These are phyloP conservation scores for Rhodophaea formosa DNA, from an alignment of 2,888 invertebrate species.

Conservation along the genomic window DNA sequence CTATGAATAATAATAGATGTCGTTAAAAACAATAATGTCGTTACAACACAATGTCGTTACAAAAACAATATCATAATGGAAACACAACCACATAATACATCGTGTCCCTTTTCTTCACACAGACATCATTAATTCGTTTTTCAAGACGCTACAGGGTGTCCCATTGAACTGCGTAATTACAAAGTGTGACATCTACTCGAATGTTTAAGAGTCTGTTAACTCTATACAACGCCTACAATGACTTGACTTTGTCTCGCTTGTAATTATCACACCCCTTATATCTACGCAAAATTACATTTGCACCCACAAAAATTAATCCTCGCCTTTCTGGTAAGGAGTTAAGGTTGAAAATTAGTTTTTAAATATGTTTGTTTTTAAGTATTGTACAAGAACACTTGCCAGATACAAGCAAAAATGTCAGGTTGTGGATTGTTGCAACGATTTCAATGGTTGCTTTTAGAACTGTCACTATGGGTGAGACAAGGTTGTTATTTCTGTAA, in stretches of 20 bases:
- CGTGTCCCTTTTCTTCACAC: conserved; percentile 7
- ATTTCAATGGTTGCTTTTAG: conserved; percentile 23
- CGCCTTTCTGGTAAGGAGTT: conserved; percentile 26
- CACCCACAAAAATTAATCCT: conserved; percentile 20
- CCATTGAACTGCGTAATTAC: conserved; percentile 70
- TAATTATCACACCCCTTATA: conserved; percentile 77
- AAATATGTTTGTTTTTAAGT: conserved; percentile 23
- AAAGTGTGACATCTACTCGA: conserved; percentile 69
- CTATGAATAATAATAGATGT: conserved; percentile 2
- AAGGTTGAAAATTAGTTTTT: conserved; percentile 23
- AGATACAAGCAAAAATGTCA: conserved; percentile 32
- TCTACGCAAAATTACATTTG: conserved; percentile 44
- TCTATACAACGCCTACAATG: conserved; percentile 71
- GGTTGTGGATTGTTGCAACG: conserved; percentile 32
- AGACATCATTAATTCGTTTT: conserved; percentile 49
- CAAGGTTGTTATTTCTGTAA: conserved; percentile 12
- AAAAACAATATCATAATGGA: background rate
- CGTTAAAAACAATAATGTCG: too few species aligned
- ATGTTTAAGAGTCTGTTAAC: conserved; percentile 72
- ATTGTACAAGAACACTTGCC: conserved; percentile 46
- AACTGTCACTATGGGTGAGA: conserved; percentile 12
- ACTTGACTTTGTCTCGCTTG: conserved; percentile 77
- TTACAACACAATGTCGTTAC: too few species aligned
- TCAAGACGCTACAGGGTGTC: conserved; percentile 58
- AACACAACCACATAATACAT: background rate